Base-by-base conservation (phyloP, 2,888 invertebrate genomes). In the Lasioglossum calceatum region DNA sequence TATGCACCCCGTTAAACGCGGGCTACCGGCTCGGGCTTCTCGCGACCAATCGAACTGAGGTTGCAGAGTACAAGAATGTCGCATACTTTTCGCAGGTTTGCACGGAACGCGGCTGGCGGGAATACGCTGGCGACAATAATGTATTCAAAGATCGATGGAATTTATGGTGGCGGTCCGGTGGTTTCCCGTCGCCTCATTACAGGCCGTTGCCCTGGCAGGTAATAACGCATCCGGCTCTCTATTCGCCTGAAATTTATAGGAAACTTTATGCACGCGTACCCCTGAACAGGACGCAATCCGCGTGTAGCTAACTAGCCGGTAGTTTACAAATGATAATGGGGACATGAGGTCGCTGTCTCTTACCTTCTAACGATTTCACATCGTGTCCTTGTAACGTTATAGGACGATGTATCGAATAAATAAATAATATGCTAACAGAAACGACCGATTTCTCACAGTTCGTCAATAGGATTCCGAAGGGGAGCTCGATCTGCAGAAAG, bases 391-490 rank as follows among this genome's bases (percentile, higher is more conserved):
- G 58, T 4, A 58, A 58, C 58, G 54, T 54, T 2, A 2, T 8
- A 23, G 23, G 2, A 23, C 23, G 54, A 23, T 2, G 14, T 61
- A 61, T 14, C n/a, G 4, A 61, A 61, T 23, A 36, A 36, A 10
- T 36, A 19, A 36, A 67, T 19, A 23, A 39, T 10, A 19, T 23
- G 14, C 50, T 23, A 67, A 77, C 44, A 19, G 27, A 67, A 67
- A 5, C 42, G 36, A 67, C 42, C 14, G 23, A 36, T 64, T 47
- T 27, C 61, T 12, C 95, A 23, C 36, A 97, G 97, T 98, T 97
- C 91, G 97, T 98, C 94, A 98, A 98, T 94, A 98, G 98, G 94
- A 98, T 98, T 93, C 98, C 98, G 16, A 98, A 98, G 95, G 97
- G 97, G 4, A 97, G 97, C 50, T 97, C 97, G n/a, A 98, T 98